Percentiles rank a stretch among this genome's conserved stretches.
Conservation (phyloP, 2,888 invertebrate species). For the Choristoneura rosaceana region DNA sequence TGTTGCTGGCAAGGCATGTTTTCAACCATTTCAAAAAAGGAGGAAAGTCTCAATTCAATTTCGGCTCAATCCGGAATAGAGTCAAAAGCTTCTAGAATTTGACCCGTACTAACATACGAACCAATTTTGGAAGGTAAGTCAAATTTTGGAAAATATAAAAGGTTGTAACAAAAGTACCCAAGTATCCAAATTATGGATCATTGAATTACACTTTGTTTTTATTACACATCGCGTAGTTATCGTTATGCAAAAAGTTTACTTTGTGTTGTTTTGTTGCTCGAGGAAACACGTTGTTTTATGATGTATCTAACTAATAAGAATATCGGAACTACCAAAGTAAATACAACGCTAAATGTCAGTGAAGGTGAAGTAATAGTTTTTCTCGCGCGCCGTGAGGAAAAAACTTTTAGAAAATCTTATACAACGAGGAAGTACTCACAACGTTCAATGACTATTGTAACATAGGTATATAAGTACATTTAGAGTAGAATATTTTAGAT, state of each 20-base stretch:
- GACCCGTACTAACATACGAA: too few relatives aligned
- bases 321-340: conserved; percentile 11
- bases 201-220: neutral
- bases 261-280: conserved; percentile 15
- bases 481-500: too few relatives aligned
- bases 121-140: too few relatives aligned
- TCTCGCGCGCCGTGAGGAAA: neutral
- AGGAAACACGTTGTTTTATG: conserved; percentile 8
- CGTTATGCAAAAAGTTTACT: conserved; percentile 1
- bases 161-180: neutral
- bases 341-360: neutral
- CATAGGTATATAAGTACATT: too few relatives aligned
- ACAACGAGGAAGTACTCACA: too few relatives aligned
- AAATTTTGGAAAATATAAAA: too few relatives aligned
- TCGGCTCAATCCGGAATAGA: too few relatives aligned
- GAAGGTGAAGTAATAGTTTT: conserved; percentile 2
- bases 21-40: too few relatives aligned
- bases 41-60: too few relatives aligned
- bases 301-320: conserved; percentile 1
- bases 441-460: too few relatives aligned
- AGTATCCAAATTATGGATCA: neutral
- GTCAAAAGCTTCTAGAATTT: too few relatives aligned
- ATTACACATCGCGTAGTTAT: neutral
- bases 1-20: too few relatives aligned
- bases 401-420: neutral